phyloP scores from a whole-genome alignment of 2,113 vertebrate genomes.

The Ivindomyrus marchei region DNA sequence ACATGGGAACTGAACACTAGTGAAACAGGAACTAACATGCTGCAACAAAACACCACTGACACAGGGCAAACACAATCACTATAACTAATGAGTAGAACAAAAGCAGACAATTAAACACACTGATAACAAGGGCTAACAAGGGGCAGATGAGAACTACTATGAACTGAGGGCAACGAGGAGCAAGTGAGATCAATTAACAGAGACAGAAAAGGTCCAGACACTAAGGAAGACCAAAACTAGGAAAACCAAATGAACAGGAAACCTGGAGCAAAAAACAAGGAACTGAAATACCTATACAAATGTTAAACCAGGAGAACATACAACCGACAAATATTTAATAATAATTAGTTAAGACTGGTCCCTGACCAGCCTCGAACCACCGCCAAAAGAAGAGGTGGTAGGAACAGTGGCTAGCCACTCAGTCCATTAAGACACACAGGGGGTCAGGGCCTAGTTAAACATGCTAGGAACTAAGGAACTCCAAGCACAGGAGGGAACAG shows the following conservation, averaged over 20 bases:
- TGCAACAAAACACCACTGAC: too few relatives aligned
- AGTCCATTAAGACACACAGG: neutral
- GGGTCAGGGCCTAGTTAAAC: neutral
- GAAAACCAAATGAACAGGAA: too few relatives aligned
- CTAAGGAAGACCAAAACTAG: too few relatives aligned
- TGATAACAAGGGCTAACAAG: neutral
- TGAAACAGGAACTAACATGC: too few relatives aligned
- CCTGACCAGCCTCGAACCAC: neutral
- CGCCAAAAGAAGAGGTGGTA: neutral
- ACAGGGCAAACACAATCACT: neutral
- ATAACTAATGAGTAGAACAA: too few relatives aligned
- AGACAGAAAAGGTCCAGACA: too few relatives aligned
- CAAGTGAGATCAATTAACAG: neutral
- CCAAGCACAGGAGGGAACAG: neutral
- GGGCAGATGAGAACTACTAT: neutral
- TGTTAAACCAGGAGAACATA: too few relatives aligned
- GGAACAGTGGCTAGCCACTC: neutral
- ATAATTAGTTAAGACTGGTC: neutral
- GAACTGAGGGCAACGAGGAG: neutral
- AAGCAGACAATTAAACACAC: neutral
- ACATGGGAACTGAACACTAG: too few relatives aligned
- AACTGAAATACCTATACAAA: too few relatives aligned
- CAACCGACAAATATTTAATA: too few relatives aligned
- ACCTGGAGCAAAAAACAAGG: too few relatives aligned
- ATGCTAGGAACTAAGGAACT: neutral